Evolutionary conservation across 1,140 invertebrate genomes (phyloP).

Genomic region (Mercenaria mercenaria): DNA sequence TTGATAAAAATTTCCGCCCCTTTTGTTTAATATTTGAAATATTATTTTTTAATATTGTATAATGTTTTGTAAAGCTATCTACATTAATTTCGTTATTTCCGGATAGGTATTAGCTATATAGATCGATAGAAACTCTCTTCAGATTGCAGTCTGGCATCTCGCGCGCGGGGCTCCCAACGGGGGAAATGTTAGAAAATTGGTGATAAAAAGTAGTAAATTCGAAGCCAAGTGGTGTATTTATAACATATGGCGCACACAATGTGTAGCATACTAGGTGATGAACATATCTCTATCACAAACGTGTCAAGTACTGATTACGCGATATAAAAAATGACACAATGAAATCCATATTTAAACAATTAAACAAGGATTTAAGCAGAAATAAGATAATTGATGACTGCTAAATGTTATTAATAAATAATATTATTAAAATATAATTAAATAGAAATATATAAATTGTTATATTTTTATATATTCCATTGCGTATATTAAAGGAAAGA

Average conservation of each 20-base stretch:
- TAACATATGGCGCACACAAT: conserved; percentile 54
- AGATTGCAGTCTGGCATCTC: conserved; percentile 43
- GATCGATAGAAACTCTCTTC: conserved; percentile 55
- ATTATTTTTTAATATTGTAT: neutral
- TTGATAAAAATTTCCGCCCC: neutral
- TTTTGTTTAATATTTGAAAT: neutral
- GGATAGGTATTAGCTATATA: conserved; percentile 53
- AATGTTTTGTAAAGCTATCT: neutral
- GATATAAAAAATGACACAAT: neutral
- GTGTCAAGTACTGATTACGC: conserved; percentile 21
- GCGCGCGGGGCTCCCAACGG: neutral
- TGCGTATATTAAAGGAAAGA: too few relatives aligned
- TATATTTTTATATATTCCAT: too few relatives aligned
- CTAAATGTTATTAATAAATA: too few relatives aligned
- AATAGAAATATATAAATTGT: too few relatives aligned
- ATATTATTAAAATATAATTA: too few relatives aligned
- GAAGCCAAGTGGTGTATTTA: conserved; percentile 44
- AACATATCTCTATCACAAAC: neutral
- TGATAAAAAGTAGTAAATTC: conserved; percentile 21
- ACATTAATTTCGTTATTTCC: conserved; percentile 30
- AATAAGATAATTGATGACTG: too few relatives aligned
- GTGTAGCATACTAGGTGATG: neutral
- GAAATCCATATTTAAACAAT: neutral
- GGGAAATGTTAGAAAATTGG: conserved; percentile 27
- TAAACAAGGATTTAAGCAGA: too few relatives aligned